Base-by-base conservation (phyloP, 2,888 invertebrate genomes). In the Caenorhabditis virilis region DNA sequence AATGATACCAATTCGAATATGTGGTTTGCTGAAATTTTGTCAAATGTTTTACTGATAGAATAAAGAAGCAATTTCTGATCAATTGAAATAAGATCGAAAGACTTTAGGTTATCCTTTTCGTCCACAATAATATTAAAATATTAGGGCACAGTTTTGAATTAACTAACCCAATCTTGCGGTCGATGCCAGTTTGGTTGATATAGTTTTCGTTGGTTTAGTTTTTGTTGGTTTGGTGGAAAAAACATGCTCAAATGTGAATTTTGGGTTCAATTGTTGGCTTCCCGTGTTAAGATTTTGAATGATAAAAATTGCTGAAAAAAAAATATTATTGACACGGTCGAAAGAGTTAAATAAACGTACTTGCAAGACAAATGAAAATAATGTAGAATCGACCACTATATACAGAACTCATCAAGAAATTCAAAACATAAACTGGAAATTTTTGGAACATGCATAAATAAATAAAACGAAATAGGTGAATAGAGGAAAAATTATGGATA, bases 1-100 rank as follows among this genome's bases (percentile, higher is more conserved):
- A 61, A 36, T 7, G 60, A 54, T 1, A 42, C 54, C 6, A 61
- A 11, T 27, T 61, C 60, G 23, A 54, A 61, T 15, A 61, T 55
- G 35, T 61, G 60, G 46, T 61, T 61, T 1, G 54, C 60, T 60
- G 41, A 25, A 56, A 38, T 2, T 13, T 22, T 18, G 27, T 16
- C 9, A 30, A 16, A 43, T 2, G 2, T 20, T 33, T 33, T 27
- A 4, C 7, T 15, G 16, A 20, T 16, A 18, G 16, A 16, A 18
- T 36, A 15, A 16, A 15, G 2, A 16, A 15, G 13, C n/a, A n/a
- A n/a, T n/a, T n/a, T n/a, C n/a, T n/a, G n/a, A n/a, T n/a, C n/a
- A n/a, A n/a, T n/a, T n/a, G n/a, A n/a, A n/a, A n/a, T n/a, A n/a
- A n/a, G n/a, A n/a, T n/a, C n/a, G n/a, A n/a, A n/a, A n/a, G n/a